A percentile compares a stretch with the other conserved stretches of the same genome.
Evolutionary conservation across 2,797 vertebrate genomes (phyloP).

Genomic region (Selene dorsalis): DNA sequence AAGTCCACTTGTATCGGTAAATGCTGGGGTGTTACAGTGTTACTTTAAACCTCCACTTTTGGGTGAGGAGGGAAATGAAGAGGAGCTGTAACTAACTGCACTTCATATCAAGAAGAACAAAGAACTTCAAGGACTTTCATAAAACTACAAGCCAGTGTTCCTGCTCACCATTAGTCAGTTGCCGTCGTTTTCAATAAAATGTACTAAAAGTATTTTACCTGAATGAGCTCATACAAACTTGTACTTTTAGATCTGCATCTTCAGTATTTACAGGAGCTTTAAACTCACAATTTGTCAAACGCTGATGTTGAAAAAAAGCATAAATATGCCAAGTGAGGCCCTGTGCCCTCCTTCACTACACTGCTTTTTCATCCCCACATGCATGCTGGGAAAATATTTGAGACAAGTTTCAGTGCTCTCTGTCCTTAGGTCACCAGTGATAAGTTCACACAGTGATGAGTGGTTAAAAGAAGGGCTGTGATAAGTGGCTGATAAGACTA

Average conservation of each 20-base stretch:
- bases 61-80: constrained; percentile 24
- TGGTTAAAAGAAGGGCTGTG: not conserved
- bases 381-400: constrained; percentile 17
- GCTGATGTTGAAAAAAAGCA: not conserved
- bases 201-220: too few species aligned
- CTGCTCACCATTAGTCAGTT: not conserved
- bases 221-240: too few species aligned
- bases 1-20: constrained; percentile 49
- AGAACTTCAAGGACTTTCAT: not conserved
- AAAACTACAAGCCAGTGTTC: not conserved
- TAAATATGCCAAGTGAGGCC: not conserved
- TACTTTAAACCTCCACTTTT: constrained; percentile 40
- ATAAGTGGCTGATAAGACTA: not conserved
- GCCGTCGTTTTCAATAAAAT: not conserved
- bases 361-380: constrained; percentile 2
- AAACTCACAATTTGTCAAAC: not conserved
- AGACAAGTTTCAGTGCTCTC: not conserved
- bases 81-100: constrained; percentile 17
- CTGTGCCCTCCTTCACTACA: not conserved
- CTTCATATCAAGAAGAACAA: constrained; percentile 6
- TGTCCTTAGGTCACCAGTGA: not conserved
- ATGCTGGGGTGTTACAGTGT: constrained; percentile 30
- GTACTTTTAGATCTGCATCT: not conserved
- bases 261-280: not conserved
- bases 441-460: not conserved